Percentiles rank a stretch among this genome's conserved stretches.
Evolutionary conservation across 2,888 invertebrate species (phyloP).

Genomic region (Zygogramma bicolorata): DNA sequence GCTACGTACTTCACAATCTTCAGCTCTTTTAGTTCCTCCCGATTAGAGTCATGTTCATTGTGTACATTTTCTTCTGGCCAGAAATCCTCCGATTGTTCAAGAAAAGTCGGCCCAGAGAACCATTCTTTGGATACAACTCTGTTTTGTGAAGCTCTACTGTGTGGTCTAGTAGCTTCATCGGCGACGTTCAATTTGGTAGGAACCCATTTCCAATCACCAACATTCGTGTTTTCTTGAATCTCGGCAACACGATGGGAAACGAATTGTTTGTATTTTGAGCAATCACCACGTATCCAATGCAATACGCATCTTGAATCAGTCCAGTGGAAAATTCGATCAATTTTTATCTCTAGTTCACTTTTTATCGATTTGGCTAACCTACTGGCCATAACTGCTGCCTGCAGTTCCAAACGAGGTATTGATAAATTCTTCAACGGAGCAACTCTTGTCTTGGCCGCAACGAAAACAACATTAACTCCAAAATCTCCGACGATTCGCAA

Average conservation of each 20-base stretch:
- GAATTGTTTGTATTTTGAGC: conserved; percentile 11
- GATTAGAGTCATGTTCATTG: no score
- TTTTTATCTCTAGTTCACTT: conserved; percentile 3
- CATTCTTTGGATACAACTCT: neutral
- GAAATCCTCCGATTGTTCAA: neutral
- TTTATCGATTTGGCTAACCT: neutral
- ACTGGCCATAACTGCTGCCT: neutral
- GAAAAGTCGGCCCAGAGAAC: neutral
- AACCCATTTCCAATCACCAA: neutral
- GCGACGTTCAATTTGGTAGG: neutral
- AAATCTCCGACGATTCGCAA: neutral
- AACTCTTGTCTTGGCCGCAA: neutral
- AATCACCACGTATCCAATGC: conserved; percentile 3
- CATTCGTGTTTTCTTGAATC: neutral
- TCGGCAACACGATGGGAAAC: neutral
- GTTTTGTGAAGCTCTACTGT: neutral
- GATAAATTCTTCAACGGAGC: neutral
- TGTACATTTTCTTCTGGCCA: no score
- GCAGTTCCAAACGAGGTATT: neutral
- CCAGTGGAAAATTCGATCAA: neutral
- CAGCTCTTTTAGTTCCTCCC: no score
- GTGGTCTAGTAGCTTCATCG: neutral
- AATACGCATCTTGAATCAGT: conserved; percentile 1
- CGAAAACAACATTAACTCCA: neutral
- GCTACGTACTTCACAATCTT: no score